Conservation (phyloP, 2,888 invertebrate genomes). For the Glomeris marginata region DNA sequence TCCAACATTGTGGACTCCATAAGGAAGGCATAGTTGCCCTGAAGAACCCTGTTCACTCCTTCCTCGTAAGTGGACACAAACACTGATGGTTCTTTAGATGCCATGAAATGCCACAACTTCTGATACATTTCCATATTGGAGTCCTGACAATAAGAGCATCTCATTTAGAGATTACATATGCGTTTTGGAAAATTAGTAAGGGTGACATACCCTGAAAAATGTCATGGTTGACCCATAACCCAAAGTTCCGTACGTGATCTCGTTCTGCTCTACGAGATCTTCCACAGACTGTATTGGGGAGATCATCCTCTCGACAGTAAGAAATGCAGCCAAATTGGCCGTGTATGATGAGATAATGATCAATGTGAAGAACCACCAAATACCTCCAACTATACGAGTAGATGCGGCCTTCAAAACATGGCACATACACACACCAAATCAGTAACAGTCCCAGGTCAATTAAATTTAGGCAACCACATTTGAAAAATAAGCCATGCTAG, state of each 20-base stretch:
- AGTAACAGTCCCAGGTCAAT: too few relatives aligned
- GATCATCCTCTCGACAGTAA: conserved; percentile 92
- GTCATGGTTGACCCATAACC: conserved; percentile 93
- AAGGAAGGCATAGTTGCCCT: conserved; percentile 87
- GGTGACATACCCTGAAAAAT: conserved; percentile 67
- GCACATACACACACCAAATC: conserved; percentile 20
- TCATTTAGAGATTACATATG: too few relatives aligned
- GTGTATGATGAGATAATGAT: conserved; percentile 98
- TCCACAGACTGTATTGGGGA: conserved; percentile 91
- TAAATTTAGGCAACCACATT: too few relatives aligned
- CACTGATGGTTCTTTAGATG: conserved; percentile 54
- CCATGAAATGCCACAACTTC: conserved; percentile 68
- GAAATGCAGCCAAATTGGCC: conserved; percentile 91
- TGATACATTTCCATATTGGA: conserved; percentile 61
- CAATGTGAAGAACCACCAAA: conserved; percentile 99
- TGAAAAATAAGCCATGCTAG: too few relatives aligned
- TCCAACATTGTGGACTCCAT: conserved; percentile 98
- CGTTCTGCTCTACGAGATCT: conserved; percentile 84
- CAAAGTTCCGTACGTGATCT: conserved; percentile 85
- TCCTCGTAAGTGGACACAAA: conserved; percentile 83
- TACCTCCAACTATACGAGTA: conserved; percentile 87
- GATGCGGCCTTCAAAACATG: conserved; percentile 33
- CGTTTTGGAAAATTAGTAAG: background rate
- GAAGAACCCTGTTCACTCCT: conserved; percentile 69
- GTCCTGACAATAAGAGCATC: conserved; percentile 39